Evolutionary conservation across 2,888 invertebrate genomes (phyloP).

Genomic region (Acrobasis suavella): DNA sequence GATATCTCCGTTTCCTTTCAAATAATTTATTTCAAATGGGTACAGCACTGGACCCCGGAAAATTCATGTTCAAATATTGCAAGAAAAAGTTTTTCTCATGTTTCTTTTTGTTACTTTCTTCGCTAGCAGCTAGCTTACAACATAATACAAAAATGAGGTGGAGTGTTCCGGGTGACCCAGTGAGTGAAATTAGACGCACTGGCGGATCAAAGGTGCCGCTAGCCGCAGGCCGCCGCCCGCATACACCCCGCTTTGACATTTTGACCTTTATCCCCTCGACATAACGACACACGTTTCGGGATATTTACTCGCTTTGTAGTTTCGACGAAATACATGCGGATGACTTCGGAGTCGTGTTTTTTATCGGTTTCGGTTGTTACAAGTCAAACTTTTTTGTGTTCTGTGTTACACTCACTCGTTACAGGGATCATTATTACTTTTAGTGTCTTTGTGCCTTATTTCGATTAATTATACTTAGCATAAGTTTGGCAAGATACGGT

Average conservation of each 20-base stretch:
- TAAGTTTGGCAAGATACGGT: too few species aligned
- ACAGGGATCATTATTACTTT: too few species aligned
- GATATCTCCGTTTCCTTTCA: too few species aligned
- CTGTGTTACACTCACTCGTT: too few species aligned
- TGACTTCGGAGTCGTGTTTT: constrained; percentile 26
- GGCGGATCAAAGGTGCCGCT: constrained; percentile 30
- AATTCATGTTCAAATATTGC: too few species aligned
- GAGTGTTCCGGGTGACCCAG: constrained; percentile 24
- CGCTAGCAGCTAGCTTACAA: background rate
- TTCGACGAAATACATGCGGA: constrained; percentile 22
- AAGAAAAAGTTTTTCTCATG: background rate
- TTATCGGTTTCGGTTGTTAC: background rate
- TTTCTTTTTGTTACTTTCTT: background rate
- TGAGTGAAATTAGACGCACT: constrained; percentile 27
- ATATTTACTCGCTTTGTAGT: constrained; percentile 22
- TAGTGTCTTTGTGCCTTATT: too few species aligned
- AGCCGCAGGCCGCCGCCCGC: constrained; percentile 15
- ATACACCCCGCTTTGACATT: constrained; percentile 15
- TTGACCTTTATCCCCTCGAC: constrained; percentile 13
- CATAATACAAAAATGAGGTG: constrained; percentile 21
- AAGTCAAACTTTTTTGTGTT: too few species aligned
- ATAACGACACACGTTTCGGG: constrained; percentile 4
- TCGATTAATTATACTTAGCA: too few species aligned
- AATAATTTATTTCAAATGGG: too few species aligned
- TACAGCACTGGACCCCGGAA: too few species aligned